These are phyloP conservation scores for Timema podura DNA, from an alignment of 2,888 invertebrate species.

Conservation along the genomic window DNA sequence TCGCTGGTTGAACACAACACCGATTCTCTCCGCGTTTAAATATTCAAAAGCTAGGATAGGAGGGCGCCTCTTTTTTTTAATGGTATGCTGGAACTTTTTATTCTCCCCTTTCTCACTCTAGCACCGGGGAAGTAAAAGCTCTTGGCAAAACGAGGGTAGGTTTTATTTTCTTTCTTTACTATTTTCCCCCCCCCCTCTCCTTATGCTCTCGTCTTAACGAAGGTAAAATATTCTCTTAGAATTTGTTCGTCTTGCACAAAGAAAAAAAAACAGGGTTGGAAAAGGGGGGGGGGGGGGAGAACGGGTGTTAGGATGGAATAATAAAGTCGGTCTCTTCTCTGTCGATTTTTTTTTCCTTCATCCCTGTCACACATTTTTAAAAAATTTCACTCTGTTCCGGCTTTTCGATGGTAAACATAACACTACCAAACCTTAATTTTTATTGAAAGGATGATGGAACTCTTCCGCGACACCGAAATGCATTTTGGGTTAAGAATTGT, in stretches of 20 bases:
- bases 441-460: too few species aligned
- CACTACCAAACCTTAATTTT: too few species aligned
- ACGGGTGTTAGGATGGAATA: too few species aligned
- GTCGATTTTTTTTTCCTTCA: too few species aligned
- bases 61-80: constrained; percentile 21
- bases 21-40: constrained; percentile 26
- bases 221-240: constrained; percentile 24
- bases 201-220: constrained; percentile 25
- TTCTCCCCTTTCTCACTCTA: constrained; percentile 20
- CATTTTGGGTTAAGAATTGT: too few species aligned
- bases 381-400: too few species aligned
- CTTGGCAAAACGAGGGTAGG: constrained; percentile 35
- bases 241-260: constrained; percentile 14
- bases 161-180: background rate
- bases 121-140: constrained; percentile 40
- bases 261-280: background rate
- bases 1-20: background rate
- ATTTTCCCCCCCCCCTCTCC: constrained; percentile 24
- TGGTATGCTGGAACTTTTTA: constrained; percentile 20
- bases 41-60: constrained; percentile 26
- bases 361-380: too few species aligned
- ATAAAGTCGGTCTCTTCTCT: too few species aligned
- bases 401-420: too few species aligned
- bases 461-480: too few species aligned
- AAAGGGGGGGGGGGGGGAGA: too few species aligned